A percentile compares a stretch with the other conserved stretches of the same genome.
These are phyloP conservation scores for Anastatus disparis DNA, from an alignment of 1,140 invertebrate genomes.

Conservation along the genomic window DNA sequence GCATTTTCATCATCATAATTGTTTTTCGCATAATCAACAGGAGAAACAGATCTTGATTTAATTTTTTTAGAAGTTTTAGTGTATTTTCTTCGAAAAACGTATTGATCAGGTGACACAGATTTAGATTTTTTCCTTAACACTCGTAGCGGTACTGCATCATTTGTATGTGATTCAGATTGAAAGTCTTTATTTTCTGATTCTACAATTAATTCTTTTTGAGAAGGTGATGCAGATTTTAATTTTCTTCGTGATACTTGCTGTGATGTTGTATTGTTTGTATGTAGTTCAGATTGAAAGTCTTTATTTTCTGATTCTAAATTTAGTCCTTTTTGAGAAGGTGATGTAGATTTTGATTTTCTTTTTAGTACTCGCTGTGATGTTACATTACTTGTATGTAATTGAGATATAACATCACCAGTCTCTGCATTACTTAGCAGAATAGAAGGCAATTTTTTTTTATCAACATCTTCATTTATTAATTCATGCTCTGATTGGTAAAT, in stretches of 20 bases:
- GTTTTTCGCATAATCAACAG: not conserved
- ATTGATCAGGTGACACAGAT: not conserved
- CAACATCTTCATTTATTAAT: not conserved
- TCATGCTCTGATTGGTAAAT: not conserved
- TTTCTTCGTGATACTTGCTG: not conserved
- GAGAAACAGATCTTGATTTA: conserved; percentile 10
- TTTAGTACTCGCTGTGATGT: not conserved
- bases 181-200: not conserved
- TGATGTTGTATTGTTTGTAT: not conserved
- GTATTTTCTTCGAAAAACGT: not conserved
- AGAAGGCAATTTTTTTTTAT: not conserved
- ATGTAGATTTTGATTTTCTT: conserved; percentile 11
- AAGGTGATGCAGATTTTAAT: conserved; percentile 2
- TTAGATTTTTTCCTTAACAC: conserved; percentile 6
- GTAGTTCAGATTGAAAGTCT: not conserved
- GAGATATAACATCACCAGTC: not conserved
- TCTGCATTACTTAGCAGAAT: no score
- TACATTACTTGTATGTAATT: not conserved
- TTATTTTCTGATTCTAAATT: not conserved
- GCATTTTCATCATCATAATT: not conserved
- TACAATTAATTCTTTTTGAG: not conserved
- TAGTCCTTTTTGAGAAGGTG: not conserved
- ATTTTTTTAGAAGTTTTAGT: not conserved
- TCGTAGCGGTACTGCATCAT: not conserved
- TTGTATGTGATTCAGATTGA: not conserved